A percentile compares a stretch with the other conserved stretches of the same genome.
Conservation (phyloP, 2,797 vertebrate genomes). For the Neopelma chrysocephalum region DNA sequence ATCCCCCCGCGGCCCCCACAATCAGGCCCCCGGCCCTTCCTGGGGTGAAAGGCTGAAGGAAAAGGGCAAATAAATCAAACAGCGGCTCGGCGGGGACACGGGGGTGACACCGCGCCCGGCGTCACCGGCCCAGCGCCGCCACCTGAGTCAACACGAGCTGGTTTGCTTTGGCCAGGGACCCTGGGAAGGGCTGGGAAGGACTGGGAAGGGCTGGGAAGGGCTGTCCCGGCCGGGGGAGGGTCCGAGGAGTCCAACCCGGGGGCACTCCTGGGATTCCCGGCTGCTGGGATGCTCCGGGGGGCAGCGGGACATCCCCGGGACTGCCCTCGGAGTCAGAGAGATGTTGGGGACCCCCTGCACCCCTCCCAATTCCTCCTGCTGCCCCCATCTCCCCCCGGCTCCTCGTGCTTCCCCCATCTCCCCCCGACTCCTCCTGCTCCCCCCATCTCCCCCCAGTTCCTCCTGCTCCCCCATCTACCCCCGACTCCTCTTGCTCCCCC, state of each 20-base stretch:
- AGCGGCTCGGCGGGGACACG: not conserved
- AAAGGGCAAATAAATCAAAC: not conserved
- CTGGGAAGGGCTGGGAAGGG: not conserved
- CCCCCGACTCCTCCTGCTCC: not conserved
- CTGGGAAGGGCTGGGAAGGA: not conserved
- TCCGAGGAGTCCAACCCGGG: not conserved
- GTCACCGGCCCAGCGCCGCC: not conserved
- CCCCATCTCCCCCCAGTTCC: not conserved
- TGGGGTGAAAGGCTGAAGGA: not conserved
- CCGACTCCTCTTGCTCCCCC: too few relatives aligned
- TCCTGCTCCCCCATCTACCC: not conserved
- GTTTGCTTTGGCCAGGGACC: not conserved
- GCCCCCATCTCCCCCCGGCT: not conserved
- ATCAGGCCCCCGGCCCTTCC: not conserved
- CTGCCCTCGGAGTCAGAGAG: not conserved
- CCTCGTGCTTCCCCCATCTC: not conserved
- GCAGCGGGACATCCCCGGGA: not conserved
- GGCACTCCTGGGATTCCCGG: not conserved
- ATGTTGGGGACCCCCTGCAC: not conserved
- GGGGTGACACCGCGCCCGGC: not conserved
- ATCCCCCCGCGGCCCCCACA: not conserved
- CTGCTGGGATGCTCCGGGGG: not conserved
- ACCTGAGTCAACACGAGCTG: not conserved
- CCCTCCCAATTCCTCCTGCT: too few relatives aligned
- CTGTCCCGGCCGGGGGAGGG: fast-evolving